These are phyloP conservation scores for Caiman crocodilus DNA, from an alignment of 2,797 vertebrate species.

Conservation along the genomic window DNA sequence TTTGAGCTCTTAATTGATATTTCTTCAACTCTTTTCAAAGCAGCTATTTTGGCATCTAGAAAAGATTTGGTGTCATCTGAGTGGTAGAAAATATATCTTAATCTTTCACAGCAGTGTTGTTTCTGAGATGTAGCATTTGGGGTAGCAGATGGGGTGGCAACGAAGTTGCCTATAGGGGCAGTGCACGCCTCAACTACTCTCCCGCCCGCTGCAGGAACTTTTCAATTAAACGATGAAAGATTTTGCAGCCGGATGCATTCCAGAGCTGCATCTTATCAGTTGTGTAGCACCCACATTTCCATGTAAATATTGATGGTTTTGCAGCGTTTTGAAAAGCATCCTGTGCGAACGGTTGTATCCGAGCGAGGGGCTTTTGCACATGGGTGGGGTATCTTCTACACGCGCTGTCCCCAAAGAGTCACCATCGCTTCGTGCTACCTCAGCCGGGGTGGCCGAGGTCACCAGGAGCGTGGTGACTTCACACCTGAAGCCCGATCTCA, in stretches of 20 bases:
- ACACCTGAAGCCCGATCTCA: not conserved
- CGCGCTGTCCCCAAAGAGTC: not conserved
- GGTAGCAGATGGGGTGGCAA: constrained; percentile 89
- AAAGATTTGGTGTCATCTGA: constrained; percentile 89
- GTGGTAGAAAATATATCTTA: constrained; percentile 90
- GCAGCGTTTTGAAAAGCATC: constrained; percentile 63
- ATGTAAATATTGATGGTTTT: constrained; percentile 75
- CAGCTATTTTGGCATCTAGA: constrained; percentile 89
- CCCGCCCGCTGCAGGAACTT: constrained; percentile 86
- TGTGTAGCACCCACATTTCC: constrained; percentile 78
- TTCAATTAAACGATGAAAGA: constrained; percentile 86
- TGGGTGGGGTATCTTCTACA: not conserved
- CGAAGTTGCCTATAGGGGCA: constrained; percentile 88
- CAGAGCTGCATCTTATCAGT: constrained; percentile 80
- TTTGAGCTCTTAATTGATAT: constrained; percentile 89
- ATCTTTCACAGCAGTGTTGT: constrained; percentile 88
- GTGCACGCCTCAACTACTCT: constrained; percentile 86
- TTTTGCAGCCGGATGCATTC: constrained; percentile 82
- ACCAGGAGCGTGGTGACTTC: fast-evolving
- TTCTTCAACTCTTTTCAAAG: constrained; percentile 89
- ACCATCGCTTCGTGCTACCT: not conserved
- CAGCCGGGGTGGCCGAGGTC: fast-evolving
- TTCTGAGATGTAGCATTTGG: constrained; percentile 89
- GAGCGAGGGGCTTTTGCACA: not conserved
- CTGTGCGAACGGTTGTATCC: constrained; percentile 49